These are phyloP conservation scores for Lindbergichthys nudifrons DNA, from an alignment of 2,797 vertebrate genomes.

Conservation along the genomic window DNA sequence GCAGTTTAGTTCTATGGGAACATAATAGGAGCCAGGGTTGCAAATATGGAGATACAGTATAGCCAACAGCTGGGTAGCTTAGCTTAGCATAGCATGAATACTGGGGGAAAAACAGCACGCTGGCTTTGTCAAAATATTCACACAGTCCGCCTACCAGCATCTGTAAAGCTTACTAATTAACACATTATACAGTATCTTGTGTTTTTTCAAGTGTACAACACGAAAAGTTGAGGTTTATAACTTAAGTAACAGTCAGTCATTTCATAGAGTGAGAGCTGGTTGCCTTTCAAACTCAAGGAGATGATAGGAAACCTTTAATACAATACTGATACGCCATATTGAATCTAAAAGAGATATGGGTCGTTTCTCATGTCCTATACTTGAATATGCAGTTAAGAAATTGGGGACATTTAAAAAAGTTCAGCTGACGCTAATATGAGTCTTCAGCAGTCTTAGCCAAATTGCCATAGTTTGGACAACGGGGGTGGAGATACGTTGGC, in stretches of 20 bases:
- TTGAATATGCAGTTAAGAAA: neutral
- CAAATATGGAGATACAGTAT: neutral
- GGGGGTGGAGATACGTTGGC: neutral
- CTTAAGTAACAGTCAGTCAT: too few species aligned
- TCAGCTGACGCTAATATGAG: neutral
- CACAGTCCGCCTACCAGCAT: neutral
- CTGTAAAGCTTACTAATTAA: neutral
- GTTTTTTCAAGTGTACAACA: neutral
- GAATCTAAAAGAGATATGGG: conserved; percentile 1
- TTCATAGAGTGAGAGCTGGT: neutral
- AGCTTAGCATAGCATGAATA: neutral
- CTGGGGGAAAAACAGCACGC: neutral
- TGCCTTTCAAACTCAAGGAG: neutral
- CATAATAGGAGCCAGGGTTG: too few species aligned
- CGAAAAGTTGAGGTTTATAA: conserved; percentile 1
- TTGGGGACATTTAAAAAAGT: neutral
- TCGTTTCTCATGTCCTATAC: neutral
- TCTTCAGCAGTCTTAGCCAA: neutral
- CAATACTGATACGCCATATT: neutral
- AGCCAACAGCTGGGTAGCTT: neutral
- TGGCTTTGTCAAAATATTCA: neutral
- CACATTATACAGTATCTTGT: neutral
- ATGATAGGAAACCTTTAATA: neutral
- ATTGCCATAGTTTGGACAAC: neutral
- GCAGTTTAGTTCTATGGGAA: too few species aligned